Evolutionary conservation across 1,140 invertebrate species (phyloP).

Genomic region (Brachionus rotundiformis): DNA sequence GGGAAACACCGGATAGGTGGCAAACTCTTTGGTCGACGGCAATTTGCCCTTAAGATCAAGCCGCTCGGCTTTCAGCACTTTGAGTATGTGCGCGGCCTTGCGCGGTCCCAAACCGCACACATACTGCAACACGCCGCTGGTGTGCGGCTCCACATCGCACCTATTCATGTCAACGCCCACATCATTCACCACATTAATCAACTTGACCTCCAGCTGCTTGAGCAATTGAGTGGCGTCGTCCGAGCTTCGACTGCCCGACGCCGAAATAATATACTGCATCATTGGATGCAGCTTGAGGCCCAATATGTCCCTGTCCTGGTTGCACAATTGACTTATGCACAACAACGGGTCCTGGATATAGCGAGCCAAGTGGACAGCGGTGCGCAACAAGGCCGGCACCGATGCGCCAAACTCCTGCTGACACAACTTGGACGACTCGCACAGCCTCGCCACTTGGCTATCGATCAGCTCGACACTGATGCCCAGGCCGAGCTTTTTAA

Average conservation of each 20-base stretch:
- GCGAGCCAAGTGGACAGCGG: conserved; percentile 87
- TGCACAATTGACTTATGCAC: conserved; percentile 92
- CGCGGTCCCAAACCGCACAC: conserved; percentile 93
- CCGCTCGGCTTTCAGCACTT: conserved; percentile 5
- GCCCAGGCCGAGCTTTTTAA: conserved; percentile 66
- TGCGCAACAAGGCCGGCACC: conserved; percentile 80
- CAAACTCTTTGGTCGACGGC: background rate
- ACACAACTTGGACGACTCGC: conserved; percentile 56
- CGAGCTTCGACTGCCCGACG: background rate
- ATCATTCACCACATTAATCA: conserved; percentile 89
- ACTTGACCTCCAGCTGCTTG: conserved; percentile 76
- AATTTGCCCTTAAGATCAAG: background rate
- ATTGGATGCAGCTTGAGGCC: conserved; percentile 86
- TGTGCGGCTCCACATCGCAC: conserved; percentile 82
- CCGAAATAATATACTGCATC: conserved; percentile 66
- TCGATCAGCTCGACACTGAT: conserved; percentile 88
- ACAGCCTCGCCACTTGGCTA: conserved; percentile 76
- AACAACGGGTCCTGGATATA: conserved; percentile 90
- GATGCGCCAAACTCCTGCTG: conserved; percentile 76
- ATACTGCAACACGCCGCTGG: conserved; percentile 85
- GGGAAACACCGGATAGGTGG: conserved; percentile 18
- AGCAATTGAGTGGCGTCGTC: conserved; percentile 22
- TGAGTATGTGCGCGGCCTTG: conserved; percentile 70
- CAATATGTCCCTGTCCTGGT: conserved; percentile 89
- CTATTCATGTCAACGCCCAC: conserved; percentile 98